These are phyloP conservation scores for Cavia porcellus DNA, from an alignment of 2,113 vertebrate genomes.

Conservation along the genomic window DNA sequence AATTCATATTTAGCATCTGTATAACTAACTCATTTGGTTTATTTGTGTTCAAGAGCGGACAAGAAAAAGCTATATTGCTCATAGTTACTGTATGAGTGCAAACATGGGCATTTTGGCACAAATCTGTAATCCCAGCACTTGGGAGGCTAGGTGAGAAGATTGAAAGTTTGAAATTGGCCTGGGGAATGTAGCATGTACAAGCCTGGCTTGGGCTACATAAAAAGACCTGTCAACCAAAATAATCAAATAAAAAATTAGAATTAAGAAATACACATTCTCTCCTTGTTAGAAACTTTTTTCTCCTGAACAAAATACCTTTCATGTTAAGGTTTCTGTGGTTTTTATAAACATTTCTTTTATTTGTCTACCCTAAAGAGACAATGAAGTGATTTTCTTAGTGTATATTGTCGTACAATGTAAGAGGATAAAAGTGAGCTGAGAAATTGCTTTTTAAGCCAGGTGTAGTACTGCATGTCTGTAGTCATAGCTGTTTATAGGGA, in stretches of 20 bases:
- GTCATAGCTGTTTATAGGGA: too few species aligned
- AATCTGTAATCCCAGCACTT: background rate
- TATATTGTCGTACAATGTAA: background rate
- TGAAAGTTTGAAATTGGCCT: background rate
- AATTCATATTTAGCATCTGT: background rate
- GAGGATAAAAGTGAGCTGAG: background rate
- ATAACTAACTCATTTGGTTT: background rate
- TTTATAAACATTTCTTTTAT: slow-evolving; percentile 8
- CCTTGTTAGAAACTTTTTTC: background rate
- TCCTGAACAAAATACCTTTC: background rate
- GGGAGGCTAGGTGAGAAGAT: background rate
- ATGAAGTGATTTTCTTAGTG: background rate
- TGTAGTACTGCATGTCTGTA: background rate
- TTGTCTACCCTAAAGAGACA: background rate
- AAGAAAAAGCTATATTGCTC: background rate
- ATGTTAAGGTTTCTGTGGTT: background rate
- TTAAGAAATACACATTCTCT: background rate
- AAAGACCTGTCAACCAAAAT: background rate
- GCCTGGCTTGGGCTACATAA: background rate
- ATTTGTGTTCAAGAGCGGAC: slow-evolving; percentile 10
- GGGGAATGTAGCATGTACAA: background rate
- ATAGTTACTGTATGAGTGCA: background rate
- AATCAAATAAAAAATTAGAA: background rate
- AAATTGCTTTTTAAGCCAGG: background rate
- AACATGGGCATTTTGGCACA: background rate